Evolutionary conservation across 1,140 invertebrate species (phyloP).

Genomic region (Calephelis nemesis): DNA sequence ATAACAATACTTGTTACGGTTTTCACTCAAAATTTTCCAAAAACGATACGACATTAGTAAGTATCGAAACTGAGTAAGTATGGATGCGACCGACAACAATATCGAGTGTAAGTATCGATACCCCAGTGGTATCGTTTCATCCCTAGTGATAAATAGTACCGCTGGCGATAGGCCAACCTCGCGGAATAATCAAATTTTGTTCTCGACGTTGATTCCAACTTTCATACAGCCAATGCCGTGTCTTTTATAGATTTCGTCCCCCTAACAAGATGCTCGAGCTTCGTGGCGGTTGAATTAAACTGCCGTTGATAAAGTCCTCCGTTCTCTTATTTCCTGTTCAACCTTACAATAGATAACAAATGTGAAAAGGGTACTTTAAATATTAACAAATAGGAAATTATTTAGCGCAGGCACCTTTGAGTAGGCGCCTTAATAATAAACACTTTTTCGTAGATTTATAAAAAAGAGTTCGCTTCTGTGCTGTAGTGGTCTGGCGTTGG

Average conservation of each 20-base stretch:
- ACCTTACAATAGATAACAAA: slow-evolving; percentile 46
- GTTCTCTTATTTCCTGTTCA: slow-evolving; percentile 56
- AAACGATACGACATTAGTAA: no score
- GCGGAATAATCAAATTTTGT: slow-evolving; percentile 76
- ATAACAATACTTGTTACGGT: no score
- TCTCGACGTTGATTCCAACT: slow-evolving; percentile 57
- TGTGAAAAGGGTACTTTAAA: slow-evolving; percentile 30
- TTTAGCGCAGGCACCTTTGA: neutral
- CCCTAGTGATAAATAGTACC: slow-evolving; percentile 71
- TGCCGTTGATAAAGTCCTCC: slow-evolving; percentile 69
- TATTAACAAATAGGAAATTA: neutral
- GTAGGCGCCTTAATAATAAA: slow-evolving; percentile 18
- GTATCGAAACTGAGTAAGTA: no score
- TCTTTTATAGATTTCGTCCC: slow-evolving; percentile 76
- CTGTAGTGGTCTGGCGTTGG: no score
- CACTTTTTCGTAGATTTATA: no score
- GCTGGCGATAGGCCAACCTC: slow-evolving; percentile 76
- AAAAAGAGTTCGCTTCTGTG: no score
- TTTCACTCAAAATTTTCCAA: no score
- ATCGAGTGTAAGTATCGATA: no score
- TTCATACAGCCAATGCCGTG: slow-evolving; percentile 56
- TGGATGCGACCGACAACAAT: no score
- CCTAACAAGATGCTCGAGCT: slow-evolving; percentile 70
- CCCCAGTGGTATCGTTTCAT: no score
- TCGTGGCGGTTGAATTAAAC: slow-evolving; percentile 72